These are phyloP conservation scores for Drosophila affinis DNA, from an alignment of 2,888 invertebrate species.

Conservation along the genomic window DNA sequence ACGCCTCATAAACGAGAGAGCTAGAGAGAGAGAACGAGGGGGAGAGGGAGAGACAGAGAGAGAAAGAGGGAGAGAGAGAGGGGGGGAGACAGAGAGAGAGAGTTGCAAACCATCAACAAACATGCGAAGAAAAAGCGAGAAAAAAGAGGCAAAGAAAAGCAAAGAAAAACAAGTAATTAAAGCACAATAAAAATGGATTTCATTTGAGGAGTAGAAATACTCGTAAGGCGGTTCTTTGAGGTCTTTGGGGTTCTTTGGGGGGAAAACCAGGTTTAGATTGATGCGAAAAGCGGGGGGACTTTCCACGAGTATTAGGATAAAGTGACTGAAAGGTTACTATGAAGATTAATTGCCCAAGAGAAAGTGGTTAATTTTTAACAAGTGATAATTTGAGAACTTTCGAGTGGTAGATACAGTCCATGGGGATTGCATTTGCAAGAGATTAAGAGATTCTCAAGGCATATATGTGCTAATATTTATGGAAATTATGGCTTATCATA, in stretches of 20 bases:
- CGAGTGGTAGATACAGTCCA: neutral
- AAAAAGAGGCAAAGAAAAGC: neutral
- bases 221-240: neutral
- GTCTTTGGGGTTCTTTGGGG: conserved; percentile 18
- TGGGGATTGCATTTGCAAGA: neutral
- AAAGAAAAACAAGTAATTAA: conserved; percentile 43
- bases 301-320: neutral
- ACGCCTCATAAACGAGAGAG: conserved; percentile 43
- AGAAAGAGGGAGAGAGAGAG: neutral
- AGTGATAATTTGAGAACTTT: neutral
- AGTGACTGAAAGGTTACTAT: neutral
- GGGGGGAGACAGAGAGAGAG: too few species aligned
- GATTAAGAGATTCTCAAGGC: too few species aligned
- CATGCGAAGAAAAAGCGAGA: conserved; percentile 1
- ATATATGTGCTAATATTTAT: neutral
- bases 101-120: conserved; percentile 19
- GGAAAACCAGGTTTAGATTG: conserved; percentile 19
- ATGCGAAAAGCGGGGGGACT: neutral
- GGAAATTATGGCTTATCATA: too few species aligned
- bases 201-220: neutral
- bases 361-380: neutral
- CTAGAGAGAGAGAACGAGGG: neutral
- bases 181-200: conserved; percentile 34
- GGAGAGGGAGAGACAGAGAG: neutral
- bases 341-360: neutral